A percentile compares a stretch with the other conserved stretches of the same genome.
Evolutionary conservation across 2,113 vertebrate species (phyloP).

Genomic region (Eidolon helvum): DNA sequence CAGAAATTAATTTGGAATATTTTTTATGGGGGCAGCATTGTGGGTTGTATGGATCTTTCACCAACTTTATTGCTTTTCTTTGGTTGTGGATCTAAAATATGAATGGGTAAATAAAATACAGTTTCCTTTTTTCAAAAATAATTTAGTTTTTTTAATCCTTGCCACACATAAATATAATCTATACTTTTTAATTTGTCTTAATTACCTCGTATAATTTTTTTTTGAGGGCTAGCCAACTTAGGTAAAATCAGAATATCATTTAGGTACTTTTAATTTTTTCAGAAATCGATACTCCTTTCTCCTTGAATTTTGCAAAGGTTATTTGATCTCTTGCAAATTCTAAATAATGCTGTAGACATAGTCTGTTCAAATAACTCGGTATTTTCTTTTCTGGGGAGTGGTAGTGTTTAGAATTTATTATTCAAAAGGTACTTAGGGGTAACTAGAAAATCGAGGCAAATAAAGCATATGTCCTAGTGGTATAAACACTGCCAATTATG

Average conservation of each 20-base stretch:
- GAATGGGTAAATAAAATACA: conserved; percentile 57
- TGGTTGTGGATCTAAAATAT: conserved; percentile 63
- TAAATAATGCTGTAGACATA: conserved; percentile 26
- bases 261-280: conserved; percentile 38
- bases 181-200: conserved; percentile 47
- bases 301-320: conserved; percentile 43
- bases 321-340: conserved; percentile 41
- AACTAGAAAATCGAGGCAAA: conserved; percentile 47
- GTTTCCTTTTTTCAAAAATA: conserved; percentile 40
- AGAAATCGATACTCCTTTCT: conserved; percentile 43
- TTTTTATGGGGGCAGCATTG: conserved; percentile 68
- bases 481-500: conserved; percentile 66
- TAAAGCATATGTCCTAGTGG: conserved; percentile 57
- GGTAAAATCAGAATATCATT: background rate
- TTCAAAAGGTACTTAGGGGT: conserved; percentile 58
- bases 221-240: background rate
- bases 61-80: conserved; percentile 76
- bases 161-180: background rate
- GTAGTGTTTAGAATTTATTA: conserved; percentile 38
- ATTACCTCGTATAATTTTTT: conserved; percentile 41
- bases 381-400: conserved; percentile 58
- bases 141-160: background rate
- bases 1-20: conserved; percentile 83
- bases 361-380: conserved; percentile 39
- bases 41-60: conserved; percentile 8